Percentiles rank a stretch among this genome's conserved stretches.
Evolutionary conservation across 1,140 invertebrate species (phyloP).

Genomic region (Drosophila seguyi): DNA sequence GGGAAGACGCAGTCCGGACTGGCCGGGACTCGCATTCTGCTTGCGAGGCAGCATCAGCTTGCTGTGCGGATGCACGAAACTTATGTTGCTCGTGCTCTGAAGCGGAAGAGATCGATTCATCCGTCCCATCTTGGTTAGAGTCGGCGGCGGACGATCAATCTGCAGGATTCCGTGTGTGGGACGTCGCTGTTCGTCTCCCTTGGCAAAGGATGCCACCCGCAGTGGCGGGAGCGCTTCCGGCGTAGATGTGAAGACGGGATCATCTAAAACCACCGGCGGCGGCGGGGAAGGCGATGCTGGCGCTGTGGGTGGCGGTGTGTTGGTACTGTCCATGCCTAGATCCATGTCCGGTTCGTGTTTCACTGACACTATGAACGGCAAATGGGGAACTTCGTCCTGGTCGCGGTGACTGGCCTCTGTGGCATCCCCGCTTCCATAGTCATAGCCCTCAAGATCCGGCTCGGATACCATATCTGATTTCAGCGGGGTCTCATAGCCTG

Average conservation of each 20-base stretch:
- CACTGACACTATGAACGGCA: conserved; percentile 61
- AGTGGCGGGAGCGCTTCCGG: conserved; percentile 48
- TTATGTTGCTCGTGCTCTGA: conserved; percentile 64
- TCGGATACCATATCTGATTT: conserved; percentile 48
- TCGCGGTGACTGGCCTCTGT: conserved; percentile 4
- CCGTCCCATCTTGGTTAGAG: conserved; percentile 30
- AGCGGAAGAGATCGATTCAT: conserved; percentile 53
- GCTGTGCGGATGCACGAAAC: conserved; percentile 65
- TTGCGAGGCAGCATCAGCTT: conserved; percentile 71
- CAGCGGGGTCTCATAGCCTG: conserved; percentile 64
- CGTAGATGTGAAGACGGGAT: conserved; percentile 4
- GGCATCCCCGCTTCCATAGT: conserved; percentile 30
- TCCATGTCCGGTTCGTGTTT: conserved; percentile 73
- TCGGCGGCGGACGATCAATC: conserved; percentile 56
- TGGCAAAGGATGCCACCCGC: conserved; percentile 57
- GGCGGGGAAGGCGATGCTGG: conserved; percentile 71
- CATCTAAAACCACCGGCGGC: conserved; percentile 13
- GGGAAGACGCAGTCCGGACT: conserved; percentile 42
- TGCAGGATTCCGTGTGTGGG: conserved; percentile 56
- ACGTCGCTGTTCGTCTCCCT: conserved; percentile 17
- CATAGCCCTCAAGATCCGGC: conserved; percentile 37
- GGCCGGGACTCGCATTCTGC: conserved; percentile 12
- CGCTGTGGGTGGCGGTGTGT: conserved; percentile 67
- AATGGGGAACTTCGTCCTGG: conserved; percentile 49
- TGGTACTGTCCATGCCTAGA: conserved; percentile 62